These are phyloP conservation scores for Galerucella pusilla DNA, from an alignment of 2,888 invertebrate genomes.

Conservation along the genomic window DNA sequence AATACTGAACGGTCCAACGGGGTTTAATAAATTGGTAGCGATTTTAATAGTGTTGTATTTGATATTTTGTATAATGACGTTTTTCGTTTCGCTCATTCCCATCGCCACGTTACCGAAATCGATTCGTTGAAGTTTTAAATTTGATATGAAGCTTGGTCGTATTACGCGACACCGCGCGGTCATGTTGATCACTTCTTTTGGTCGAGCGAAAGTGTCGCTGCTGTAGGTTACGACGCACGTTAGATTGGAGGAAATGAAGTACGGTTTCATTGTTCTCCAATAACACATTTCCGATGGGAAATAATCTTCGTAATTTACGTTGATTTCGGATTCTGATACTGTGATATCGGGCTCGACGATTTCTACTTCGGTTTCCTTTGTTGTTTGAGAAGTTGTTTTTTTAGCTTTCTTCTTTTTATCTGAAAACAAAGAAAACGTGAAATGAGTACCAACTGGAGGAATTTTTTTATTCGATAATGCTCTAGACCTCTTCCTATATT, in stretches of 20 bases:
- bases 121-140: conserved; percentile 48
- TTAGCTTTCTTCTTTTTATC: not conserved
- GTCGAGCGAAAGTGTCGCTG: conserved; percentile 37
- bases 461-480: too few species aligned
- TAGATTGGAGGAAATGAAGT: conserved; percentile 45
- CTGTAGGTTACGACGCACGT: conserved; percentile 47
- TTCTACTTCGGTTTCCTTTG: not conserved
- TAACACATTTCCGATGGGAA: conserved; percentile 53
- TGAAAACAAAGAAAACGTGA: not conserved
- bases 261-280: conserved; percentile 50
- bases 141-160: conserved; percentile 49
- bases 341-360: conserved; percentile 29
- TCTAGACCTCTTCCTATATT: too few species aligned
- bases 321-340: conserved; percentile 45
- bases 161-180: conserved; percentile 46
- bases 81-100: conserved; percentile 43
- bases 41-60: conserved; percentile 45
- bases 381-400: not conserved
- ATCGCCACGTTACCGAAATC: conserved; percentile 49
- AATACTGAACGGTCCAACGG: conserved; percentile 46
- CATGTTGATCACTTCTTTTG: conserved; percentile 44
- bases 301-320: conserved; percentile 43
- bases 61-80: conserved; percentile 50
- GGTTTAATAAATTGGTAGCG: conserved; percentile 42
- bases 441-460: too few species aligned